These are phyloP conservation scores for Selene dorsalis DNA, from an alignment of 2,797 vertebrate species.

Conservation along the genomic window DNA sequence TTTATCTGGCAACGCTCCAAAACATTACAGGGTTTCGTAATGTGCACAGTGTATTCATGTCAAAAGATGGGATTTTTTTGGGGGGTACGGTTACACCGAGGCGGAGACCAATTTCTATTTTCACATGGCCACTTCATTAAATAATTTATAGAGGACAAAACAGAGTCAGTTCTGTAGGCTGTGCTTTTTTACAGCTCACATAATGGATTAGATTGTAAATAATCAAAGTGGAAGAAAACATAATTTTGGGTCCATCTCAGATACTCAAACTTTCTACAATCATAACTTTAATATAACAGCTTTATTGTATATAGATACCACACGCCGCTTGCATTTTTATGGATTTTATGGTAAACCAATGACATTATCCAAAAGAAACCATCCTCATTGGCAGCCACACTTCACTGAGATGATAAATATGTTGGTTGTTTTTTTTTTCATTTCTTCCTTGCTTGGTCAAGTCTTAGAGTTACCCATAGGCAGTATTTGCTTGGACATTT, in stretches of 20 bases:
- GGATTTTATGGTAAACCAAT: background rate
- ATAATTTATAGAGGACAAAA: background rate
- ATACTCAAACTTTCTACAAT: background rate
- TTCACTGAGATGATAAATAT: background rate
- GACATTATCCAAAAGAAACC: background rate
- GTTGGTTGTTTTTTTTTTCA: too few relatives aligned
- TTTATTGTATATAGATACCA: background rate
- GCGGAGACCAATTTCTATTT: background rate
- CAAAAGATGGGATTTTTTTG: background rate
- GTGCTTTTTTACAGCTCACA: background rate
- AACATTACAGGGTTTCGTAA: background rate
- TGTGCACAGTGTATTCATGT: background rate
- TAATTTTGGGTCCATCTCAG: background rate
- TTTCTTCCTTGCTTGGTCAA: background rate
- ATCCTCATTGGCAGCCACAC: background rate
- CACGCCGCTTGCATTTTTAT: background rate
- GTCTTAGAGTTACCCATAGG: background rate
- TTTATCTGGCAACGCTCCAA: background rate
- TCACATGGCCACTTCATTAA: background rate
- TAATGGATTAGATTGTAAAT: background rate
- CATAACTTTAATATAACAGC: background rate
- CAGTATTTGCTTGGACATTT: background rate
- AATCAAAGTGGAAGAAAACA: background rate
- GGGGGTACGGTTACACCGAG: background rate
- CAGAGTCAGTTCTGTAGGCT: accelerated